These are phyloP conservation scores for Lethenteron reissneri DNA, from an alignment of 2,113 vertebrate species.

Conservation along the genomic window DNA sequence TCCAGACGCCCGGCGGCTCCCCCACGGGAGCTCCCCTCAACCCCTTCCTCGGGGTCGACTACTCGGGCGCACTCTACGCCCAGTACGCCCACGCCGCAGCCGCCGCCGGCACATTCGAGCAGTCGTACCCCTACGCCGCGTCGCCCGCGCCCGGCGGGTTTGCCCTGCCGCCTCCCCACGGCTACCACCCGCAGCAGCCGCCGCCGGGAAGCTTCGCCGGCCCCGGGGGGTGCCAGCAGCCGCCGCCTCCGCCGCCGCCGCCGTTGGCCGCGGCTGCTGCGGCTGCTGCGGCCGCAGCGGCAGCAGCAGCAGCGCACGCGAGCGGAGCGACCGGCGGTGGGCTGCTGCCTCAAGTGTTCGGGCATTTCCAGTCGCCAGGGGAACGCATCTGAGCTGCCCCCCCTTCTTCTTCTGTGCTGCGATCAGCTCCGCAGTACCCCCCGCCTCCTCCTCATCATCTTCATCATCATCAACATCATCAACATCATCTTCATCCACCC, in stretches of 20 bases:
- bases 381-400: too few species aligned
- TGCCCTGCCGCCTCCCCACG: constrained; percentile 54
- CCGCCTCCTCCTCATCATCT: too few species aligned
- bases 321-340: too few species aligned
- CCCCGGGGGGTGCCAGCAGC: constrained; percentile 37
- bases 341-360: too few species aligned
- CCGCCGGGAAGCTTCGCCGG: constrained; percentile 27
- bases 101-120: constrained; percentile 50
- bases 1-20: constrained; percentile 61
- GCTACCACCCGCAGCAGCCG: constrained; percentile 76
- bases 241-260: constrained; percentile 49
- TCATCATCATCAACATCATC: too few species aligned
- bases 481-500: too few species aligned
- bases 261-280: constrained; percentile 45
- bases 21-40: constrained; percentile 39
- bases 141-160: constrained; percentile 58
- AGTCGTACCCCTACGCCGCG: constrained; percentile 63
- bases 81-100: constrained; percentile 57
- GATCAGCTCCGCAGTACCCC: too few species aligned
- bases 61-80: constrained; percentile 75
- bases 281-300: constrained; percentile 72
- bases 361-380: too few species aligned
- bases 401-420: too few species aligned
- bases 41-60: constrained; percentile 75
- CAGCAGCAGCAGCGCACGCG: too few species aligned